A percentile compares a stretch with the other conserved stretches of the same genome.
These are phyloP conservation scores for Malthinus seriepunctatus DNA, from an alignment of 2,888 invertebrate genomes.

Conservation along the genomic window DNA sequence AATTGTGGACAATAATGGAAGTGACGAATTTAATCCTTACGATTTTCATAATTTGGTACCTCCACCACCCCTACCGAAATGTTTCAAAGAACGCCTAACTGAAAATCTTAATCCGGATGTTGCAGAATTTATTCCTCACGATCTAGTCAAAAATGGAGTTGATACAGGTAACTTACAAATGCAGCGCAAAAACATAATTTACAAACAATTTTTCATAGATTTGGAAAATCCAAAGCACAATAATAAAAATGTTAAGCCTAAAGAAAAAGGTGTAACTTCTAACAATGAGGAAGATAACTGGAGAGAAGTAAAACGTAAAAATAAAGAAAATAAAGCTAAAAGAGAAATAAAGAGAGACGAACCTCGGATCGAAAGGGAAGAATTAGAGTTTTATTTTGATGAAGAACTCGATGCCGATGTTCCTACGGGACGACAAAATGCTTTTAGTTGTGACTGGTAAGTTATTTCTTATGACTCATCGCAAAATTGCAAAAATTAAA, in stretches of 20 bases:
- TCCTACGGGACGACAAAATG: conserved; percentile 80
- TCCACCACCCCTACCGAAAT: conserved; percentile 72
- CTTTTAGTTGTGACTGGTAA: conserved; percentile 78
- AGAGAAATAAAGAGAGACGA: conserved; percentile 40
- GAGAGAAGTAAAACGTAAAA: conserved; percentile 60
- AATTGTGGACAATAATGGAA: conserved; percentile 63
- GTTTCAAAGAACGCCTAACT: conserved; percentile 53
- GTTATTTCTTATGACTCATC: conserved; percentile 17
- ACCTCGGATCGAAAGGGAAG: conserved; percentile 63
- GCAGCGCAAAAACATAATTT: too few relatives aligned
- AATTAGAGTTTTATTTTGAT: conserved; percentile 95
- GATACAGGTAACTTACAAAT: conserved; percentile 10
- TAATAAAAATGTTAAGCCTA: conserved; percentile 29
- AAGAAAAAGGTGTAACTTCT: not conserved
- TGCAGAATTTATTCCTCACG: conserved; percentile 77
- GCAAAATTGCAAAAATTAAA: conserved; percentile 10
- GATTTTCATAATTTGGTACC: conserved; percentile 68
- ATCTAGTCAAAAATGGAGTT: not conserved
- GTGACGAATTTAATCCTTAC: conserved; percentile 40
- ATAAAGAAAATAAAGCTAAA: conserved; percentile 48
- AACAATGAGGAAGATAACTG: conserved; percentile 55
- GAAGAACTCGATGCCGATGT: conserved; percentile 83
- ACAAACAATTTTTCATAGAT: not conserved
- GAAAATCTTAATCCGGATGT: conserved; percentile 83
- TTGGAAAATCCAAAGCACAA: conserved; percentile 28